Percentiles rank a stretch among this genome's conserved stretches.
phyloP scores from a whole-genome alignment of 2,888 invertebrate genomes.

The Horisme vitalbata region DNA sequence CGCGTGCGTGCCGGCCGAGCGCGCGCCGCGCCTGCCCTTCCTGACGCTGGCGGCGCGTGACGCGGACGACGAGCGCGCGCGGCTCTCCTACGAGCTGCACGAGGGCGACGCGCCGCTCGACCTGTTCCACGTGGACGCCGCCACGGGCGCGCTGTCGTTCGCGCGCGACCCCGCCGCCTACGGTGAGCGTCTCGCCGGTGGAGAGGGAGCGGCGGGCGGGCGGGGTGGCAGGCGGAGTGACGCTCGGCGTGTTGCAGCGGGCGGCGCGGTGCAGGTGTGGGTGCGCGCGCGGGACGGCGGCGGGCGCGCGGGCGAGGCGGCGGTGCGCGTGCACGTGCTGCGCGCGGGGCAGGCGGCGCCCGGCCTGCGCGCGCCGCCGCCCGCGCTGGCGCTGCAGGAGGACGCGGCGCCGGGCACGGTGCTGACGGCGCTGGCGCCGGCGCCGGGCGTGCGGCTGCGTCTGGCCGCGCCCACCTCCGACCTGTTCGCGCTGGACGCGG shows the following conservation, averaged over 20 bases:
- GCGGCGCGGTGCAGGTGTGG: conserved; percentile 89
- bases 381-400: conserved; percentile 92
- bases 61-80: conserved; percentile 87
- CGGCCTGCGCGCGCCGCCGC: conserved; percentile 87
- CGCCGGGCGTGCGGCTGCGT: conserved; percentile 35
- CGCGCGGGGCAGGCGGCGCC: conserved; percentile 87
- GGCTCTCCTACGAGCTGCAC: conserved; percentile 89
- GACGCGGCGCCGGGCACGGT: conserved; percentile 80
- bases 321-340: conserved; percentile 91
- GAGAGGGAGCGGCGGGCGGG: too few species aligned
- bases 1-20: conserved; percentile 84
- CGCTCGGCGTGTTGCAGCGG: conserved; percentile 83
- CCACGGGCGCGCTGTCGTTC: conserved; percentile 88
- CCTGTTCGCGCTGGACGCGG: conserved; percentile 87
- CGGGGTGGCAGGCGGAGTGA: too few species aligned
- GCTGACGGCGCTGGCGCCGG: conserved; percentile 52
- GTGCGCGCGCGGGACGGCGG: conserved; percentile 94
- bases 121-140: conserved; percentile 88
- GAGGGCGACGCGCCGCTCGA: conserved; percentile 85
- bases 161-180: too few species aligned
- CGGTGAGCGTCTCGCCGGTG: too few species aligned
- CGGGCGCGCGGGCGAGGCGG: conserved; percentile 90
- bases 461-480: conserved; percentile 79
- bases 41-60: conserved; percentile 85
- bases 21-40: conserved; percentile 59